Percentiles rank a stretch among this genome's conserved stretches.
These are phyloP conservation scores for Catocala fraxini DNA, from an alignment of 2,888 invertebrate species.

Conservation along the genomic window DNA sequence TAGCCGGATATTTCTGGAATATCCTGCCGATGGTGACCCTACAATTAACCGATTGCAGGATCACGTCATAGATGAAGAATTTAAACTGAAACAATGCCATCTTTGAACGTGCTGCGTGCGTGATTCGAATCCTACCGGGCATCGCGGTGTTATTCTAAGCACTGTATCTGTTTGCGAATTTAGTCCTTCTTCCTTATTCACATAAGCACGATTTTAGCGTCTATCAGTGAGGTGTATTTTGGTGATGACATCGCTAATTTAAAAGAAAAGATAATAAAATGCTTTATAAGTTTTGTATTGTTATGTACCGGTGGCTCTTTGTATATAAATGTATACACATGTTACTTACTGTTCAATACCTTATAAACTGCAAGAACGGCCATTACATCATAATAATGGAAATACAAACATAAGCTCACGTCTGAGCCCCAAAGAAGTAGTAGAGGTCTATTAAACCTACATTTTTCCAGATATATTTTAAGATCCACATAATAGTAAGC, in stretches of 20 bases:
- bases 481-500: too few species aligned
- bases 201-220: slow-evolving; percentile 8
- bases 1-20: slow-evolving; percentile 23
- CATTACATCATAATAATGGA: too few species aligned
- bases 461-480: too few species aligned
- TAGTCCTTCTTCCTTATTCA: background rate
- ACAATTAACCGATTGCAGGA: slow-evolving; percentile 65
- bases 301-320: slow-evolving; percentile 24
- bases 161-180: slow-evolving; percentile 16
- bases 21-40: slow-evolving; percentile 36
- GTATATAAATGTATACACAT: slow-evolving; percentile 2
- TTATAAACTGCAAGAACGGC: background rate
- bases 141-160: slow-evolving; percentile 37
- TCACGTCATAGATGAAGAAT: slow-evolving; percentile 81
- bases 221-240: slow-evolving; percentile 23
- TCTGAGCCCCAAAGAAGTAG: too few species aligned
- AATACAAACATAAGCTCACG: too few species aligned
- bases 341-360: slow-evolving; percentile 2
- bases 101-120: slow-evolving; percentile 66
- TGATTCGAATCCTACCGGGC: slow-evolving; percentile 64
- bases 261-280: slow-evolving; percentile 52
- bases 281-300: slow-evolving; percentile 42
- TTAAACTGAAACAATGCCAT: slow-evolving; percentile 83
- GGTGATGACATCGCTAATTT: slow-evolving; percentile 50
- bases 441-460: too few species aligned